Evolutionary conservation across 23 tunicate species (phyloP).

Genomic region (Ciona savignyi): DNA sequence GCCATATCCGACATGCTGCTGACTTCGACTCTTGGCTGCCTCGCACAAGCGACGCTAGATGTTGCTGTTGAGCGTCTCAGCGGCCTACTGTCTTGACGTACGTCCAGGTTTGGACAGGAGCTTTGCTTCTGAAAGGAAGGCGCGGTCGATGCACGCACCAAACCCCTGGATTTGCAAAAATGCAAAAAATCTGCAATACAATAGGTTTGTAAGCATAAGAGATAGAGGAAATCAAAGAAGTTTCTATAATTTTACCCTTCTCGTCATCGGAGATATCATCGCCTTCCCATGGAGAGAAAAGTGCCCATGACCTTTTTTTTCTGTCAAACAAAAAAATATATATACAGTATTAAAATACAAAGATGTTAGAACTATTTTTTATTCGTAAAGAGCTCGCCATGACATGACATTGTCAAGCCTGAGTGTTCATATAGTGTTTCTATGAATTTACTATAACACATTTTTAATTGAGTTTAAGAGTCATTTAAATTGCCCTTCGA

Average conservation of each 20-base stretch:
- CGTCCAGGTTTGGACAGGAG: background rate
- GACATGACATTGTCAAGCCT: too few species aligned
- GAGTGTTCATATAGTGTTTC: too few species aligned
- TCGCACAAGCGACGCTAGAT: background rate
- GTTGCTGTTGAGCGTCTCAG: background rate
- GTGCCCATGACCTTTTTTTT: conserved; percentile 23
- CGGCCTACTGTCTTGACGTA: background rate
- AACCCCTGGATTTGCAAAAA: conserved; percentile 29
- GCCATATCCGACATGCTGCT: background rate
- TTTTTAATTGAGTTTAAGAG: too few species aligned
- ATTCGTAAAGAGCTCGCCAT: too few species aligned
- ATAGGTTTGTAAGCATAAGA: too few species aligned
- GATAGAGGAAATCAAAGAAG: too few species aligned
- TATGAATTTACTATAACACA: too few species aligned
- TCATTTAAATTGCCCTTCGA: too few species aligned
- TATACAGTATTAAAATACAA: too few species aligned
- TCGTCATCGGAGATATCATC: conserved; percentile 20
- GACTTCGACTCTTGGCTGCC: background rate
- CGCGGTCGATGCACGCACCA: conserved; percentile 13
- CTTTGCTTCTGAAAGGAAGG: background rate
- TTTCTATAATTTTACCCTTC: too few species aligned
- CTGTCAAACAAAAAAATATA: background rate
- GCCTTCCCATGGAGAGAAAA: conserved; percentile 32
- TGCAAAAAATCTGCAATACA: conserved; percentile 24
- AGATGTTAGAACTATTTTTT: too few species aligned